Evolutionary conservation across 1,140 invertebrate genomes (phyloP).

Genomic region (Cydia amplana): DNA sequence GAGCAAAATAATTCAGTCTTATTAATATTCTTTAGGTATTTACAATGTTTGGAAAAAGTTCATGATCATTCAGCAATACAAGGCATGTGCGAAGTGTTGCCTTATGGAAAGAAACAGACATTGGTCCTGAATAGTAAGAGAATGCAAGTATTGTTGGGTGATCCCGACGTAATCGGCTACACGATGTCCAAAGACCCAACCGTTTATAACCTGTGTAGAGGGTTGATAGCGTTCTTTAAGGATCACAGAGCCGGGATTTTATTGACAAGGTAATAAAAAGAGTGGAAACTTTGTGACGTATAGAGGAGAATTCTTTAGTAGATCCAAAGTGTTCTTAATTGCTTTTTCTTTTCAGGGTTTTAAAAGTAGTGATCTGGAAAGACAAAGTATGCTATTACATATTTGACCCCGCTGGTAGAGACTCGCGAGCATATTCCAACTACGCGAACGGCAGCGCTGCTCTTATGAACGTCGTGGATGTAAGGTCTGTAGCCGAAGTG

Average conservation of each 20-base stretch:
- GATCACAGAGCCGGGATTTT: constrained; percentile 75
- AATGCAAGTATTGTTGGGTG: constrained; percentile 68
- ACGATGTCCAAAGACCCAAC: constrained; percentile 75
- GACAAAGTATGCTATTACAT: constrained; percentile 78
- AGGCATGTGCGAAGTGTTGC: constrained; percentile 74
- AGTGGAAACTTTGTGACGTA: constrained; percentile 1
- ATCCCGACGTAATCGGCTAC: constrained; percentile 72
- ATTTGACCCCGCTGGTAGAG: constrained; percentile 78
- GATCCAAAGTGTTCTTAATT: neutral
- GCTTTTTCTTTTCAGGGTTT: constrained; percentile 52
- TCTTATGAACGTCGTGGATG: constrained; percentile 76
- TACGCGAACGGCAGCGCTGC: constrained; percentile 72
- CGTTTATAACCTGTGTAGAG: constrained; percentile 78
- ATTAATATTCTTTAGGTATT: constrained; percentile 58
- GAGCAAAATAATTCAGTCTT: constrained; percentile 6
- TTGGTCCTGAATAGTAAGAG: constrained; percentile 65
- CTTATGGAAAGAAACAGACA: constrained; percentile 70
- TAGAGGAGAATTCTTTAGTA: neutral
- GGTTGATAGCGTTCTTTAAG: constrained; percentile 78
- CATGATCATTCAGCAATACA: constrained; percentile 69
- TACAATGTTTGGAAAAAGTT: constrained; percentile 69
- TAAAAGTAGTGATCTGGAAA: constrained; percentile 79
- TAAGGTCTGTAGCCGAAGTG: constrained; percentile 71
- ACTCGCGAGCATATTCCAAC: constrained; percentile 65
- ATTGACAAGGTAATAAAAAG: constrained; percentile 60